A percentile compares a stretch with the other conserved stretches of the same genome.
These are phyloP conservation scores for Zoroaster sp. DNA, from an alignment of 53 echinoderm and acorn worm species.

Conservation along the genomic window DNA sequence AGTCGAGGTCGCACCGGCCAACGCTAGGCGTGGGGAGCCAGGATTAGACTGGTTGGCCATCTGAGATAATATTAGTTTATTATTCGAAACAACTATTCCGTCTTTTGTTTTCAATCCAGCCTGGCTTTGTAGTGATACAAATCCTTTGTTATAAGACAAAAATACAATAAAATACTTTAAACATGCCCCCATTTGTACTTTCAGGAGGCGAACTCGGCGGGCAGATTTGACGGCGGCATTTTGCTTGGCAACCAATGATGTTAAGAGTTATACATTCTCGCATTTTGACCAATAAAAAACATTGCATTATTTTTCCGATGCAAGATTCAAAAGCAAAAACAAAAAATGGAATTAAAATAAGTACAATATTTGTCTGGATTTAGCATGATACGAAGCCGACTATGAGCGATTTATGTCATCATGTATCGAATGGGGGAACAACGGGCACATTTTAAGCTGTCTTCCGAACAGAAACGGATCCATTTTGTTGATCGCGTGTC, in stretches of 20 bases:
- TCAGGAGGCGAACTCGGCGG: background rate
- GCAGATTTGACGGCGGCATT: background rate
- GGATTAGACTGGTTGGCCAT: background rate
- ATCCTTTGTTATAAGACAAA: conserved; percentile 49
- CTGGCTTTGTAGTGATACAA: conserved; percentile 10
- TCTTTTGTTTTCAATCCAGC: conserved; percentile 33
- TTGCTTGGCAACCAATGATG: background rate
- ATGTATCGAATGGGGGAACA: background rate
- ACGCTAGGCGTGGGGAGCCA: background rate
- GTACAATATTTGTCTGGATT: background rate
- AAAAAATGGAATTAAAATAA: background rate
- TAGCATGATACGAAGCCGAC: background rate
- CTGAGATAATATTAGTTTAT: background rate
- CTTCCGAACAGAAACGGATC: background rate
- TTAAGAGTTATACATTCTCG: background rate
- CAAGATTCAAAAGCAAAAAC: background rate
- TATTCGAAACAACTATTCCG: background rate
- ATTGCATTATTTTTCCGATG: background rate
- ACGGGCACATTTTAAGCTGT: background rate
- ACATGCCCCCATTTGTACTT: background rate
- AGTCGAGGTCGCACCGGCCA: conserved; percentile 3
- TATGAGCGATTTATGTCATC: background rate
- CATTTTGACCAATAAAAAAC: background rate
- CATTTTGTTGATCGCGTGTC: background rate
- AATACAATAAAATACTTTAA: conserved; percentile 15